phyloP scores from a whole-genome alignment of 1,140 invertebrate genomes.

The Hestina assimilis region DNA sequence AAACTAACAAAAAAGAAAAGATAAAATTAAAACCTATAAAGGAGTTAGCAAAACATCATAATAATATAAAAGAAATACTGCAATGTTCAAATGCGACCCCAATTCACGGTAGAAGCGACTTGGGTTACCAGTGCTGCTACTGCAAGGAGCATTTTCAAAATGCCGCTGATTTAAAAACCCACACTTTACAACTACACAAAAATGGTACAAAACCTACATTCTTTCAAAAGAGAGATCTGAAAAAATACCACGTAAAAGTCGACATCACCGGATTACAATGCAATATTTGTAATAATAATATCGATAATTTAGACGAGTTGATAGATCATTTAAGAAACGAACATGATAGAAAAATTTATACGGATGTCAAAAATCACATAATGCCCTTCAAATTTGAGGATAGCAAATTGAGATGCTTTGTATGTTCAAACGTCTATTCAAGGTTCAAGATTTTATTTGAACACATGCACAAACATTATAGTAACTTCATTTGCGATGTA shows the following conservation, averaged over 20 bases:
- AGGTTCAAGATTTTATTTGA: slow-evolving; percentile 35
- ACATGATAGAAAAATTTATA: slow-evolving; percentile 32
- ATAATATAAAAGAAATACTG: slow-evolving; percentile 38
- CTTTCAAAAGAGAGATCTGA: slow-evolving; percentile 21
- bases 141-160: slow-evolving; percentile 27
- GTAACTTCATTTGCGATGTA: slow-evolving; percentile 46
- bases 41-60: slow-evolving; percentile 34
- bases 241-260: slow-evolving; percentile 36
- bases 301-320: slow-evolving; percentile 31
- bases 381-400: slow-evolving; percentile 41
- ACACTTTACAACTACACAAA: slow-evolving; percentile 33
- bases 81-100: slow-evolving; percentile 36
- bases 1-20: slow-evolving; percentile 3
- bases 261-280: slow-evolving; percentile 42
- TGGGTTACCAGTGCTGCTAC: slow-evolving; percentile 38
- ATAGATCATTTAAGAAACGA: slow-evolving; percentile 31
- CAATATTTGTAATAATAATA: slow-evolving; percentile 23
- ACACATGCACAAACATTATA: slow-evolving; percentile 54
- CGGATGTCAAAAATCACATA: slow-evolving; percentile 33
- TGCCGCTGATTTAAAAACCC: slow-evolving; percentile 35
- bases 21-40: slow-evolving; percentile 16
- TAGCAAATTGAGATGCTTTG: slow-evolving; percentile 28
- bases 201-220: slow-evolving; percentile 37
- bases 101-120: slow-evolving; percentile 31
- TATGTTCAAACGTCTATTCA: slow-evolving; percentile 34